Percentiles rank a stretch among this genome's conserved stretches.
phyloP scores from a whole-genome alignment of 2,888 invertebrate species.

The Caenorhabditis sulstoni region DNA sequence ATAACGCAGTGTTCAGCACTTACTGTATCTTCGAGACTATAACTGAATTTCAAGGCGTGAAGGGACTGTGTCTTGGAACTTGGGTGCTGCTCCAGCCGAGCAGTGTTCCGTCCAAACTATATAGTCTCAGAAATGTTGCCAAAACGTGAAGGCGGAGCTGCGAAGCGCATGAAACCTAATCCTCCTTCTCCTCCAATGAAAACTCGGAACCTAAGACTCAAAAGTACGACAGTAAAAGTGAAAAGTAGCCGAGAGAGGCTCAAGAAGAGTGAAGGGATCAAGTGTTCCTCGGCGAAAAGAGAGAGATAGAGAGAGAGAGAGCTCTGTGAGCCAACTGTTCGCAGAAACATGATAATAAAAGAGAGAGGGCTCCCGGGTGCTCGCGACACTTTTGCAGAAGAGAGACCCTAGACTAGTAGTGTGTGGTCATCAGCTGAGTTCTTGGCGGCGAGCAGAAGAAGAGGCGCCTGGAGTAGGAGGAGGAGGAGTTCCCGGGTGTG shows the following conservation, averaged over 20 bases:
- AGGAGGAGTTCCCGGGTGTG: conserved; percentile 14
- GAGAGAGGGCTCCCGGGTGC: conserved; percentile 1
- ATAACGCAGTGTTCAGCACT: no score
- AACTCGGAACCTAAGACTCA: not conserved
- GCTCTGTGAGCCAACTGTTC: not conserved
- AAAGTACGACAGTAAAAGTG: conserved; percentile 1
- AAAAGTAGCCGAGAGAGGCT: not conserved
- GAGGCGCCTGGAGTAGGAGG: not conserved
- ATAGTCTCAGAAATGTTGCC: conserved; percentile 6
- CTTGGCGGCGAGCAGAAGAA: not conserved
- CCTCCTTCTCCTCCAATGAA: not conserved
- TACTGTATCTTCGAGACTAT: no score
- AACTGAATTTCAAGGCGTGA: no score
- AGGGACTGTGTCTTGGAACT: no score
- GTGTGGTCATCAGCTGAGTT: conserved; percentile 45
- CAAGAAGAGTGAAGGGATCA: conserved; percentile 2
- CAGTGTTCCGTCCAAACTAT: not conserved
- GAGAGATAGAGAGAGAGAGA: not conserved
- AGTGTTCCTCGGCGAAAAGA: conserved; percentile 1
- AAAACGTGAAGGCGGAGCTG: not conserved
- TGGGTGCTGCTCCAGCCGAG: no score
- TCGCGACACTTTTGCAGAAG: not conserved
- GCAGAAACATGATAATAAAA: conserved; percentile 28
- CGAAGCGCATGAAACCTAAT: not conserved
- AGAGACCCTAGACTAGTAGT: conserved; percentile 15